Base-by-base conservation (phyloP, 2,113 vertebrate genomes). In the Uria aalge region DNA sequence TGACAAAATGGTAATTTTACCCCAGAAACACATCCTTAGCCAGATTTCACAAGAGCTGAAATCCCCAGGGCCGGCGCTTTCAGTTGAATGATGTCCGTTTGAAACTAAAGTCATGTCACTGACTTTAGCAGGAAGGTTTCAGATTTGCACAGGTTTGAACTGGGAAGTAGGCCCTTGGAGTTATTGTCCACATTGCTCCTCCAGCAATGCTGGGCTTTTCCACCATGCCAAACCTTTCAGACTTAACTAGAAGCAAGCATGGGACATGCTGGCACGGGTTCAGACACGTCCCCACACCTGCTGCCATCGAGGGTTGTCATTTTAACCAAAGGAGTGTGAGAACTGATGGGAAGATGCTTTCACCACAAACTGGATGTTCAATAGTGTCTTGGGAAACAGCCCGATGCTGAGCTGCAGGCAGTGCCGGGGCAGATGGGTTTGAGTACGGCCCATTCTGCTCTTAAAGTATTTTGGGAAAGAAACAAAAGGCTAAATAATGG, bases 271-370 rank as follows among this genome's bases (percentile, higher is more conserved):
- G 30, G 17, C 24, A 22, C 5, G 4, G 11, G 9, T 63, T 81
- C 59, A 78, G 64, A 19, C n/a, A 77, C 19, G 0, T 55, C n/a
- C 21, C 45, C 29, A 45, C 9, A 66, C 18, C 8, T 21, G 5
- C 20, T 2, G 5, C 21, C 48, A 27, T 15, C 1, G 0, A 55
- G 5, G 23, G 13, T 16, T 24, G 43, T n/a, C 3, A 12, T 84
- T 81, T 94, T 83, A 92, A 97, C 48, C 56, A 79, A 76, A 45
- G 36, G 15, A 84, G 69, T 72, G 87, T 79, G 40, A 94, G 40
- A 94, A 52, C 23, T 87, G 92, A 69, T 5, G 22, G 84, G 73
- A 91, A 91, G 92, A 36, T 16, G 16, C 38, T 96, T 97, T 92
- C 79, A 68, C 89, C 83, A 36, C 82, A 73, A 93, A 91, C 14